Conservation (phyloP, 2,888 invertebrate genomes). For the Archips xylosteana region DNA sequence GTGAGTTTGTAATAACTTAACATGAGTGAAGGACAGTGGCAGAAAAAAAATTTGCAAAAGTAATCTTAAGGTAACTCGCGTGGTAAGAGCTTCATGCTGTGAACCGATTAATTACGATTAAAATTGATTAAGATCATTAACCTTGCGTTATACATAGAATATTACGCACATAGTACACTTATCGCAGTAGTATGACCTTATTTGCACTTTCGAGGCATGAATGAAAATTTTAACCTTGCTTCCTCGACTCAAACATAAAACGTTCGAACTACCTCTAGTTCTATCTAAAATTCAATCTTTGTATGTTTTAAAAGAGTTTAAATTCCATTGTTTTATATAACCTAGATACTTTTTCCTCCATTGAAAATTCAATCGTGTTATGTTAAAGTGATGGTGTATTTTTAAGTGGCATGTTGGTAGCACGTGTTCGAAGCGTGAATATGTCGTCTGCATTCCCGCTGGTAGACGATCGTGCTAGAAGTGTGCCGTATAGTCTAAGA, state of each 20-base stretch:
- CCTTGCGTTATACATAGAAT: conserved; percentile 26
- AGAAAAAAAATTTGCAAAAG: too few relatives aligned
- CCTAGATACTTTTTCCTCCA: conserved; percentile 18
- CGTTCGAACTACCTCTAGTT: background rate
- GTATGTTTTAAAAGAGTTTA: background rate
- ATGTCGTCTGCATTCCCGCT: conserved; percentile 46
- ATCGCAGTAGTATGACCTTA: conserved; percentile 43
- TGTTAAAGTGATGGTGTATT: conserved; percentile 32
- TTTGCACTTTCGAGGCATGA: conserved; percentile 48
- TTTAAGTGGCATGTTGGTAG: conserved; percentile 9
- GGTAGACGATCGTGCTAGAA: conserved; percentile 4
- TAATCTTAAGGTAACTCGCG: too few relatives aligned
- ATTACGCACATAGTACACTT: conserved; percentile 28
- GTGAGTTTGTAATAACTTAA: too few relatives aligned
- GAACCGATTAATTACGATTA: conserved; percentile 5
- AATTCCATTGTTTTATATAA: conserved; percentile 10
- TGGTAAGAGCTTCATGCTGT: background rate
- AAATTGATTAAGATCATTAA: conserved; percentile 21
- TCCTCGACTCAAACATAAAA: conserved; percentile 22
- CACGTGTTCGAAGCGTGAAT: conserved; percentile 50
- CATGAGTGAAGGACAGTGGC: too few relatives aligned
- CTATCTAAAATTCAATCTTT: conserved; percentile 1
- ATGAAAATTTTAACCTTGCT: conserved; percentile 47
- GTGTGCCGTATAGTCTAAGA: conserved; percentile 33
- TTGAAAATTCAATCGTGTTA: conserved; percentile 21